Evolutionary conservation across 2,888 invertebrate species (phyloP).

Genomic region (Mystacides longicornis): DNA sequence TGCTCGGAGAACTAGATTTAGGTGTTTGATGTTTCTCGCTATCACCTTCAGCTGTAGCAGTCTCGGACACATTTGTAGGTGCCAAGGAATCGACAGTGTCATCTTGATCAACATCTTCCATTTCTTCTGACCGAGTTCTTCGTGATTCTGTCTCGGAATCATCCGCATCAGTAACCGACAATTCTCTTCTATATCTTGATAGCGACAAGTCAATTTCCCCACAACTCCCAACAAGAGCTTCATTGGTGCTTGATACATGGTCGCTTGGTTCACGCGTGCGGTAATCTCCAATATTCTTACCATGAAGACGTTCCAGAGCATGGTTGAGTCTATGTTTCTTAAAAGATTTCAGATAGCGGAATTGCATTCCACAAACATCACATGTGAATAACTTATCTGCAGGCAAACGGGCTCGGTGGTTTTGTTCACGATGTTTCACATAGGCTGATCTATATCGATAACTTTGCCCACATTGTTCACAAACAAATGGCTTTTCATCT

Average conservation of each 20-base stretch:
- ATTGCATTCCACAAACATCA: conserved; percentile 89
- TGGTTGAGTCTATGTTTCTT: conserved; percentile 85
- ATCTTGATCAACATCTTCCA: conserved; percentile 51
- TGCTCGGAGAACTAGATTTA: conserved; percentile 26
- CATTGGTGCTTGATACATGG: conserved; percentile 66
- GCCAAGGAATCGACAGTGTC: conserved; percentile 66
- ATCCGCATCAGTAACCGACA: conserved; percentile 42
- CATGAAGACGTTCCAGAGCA: conserved; percentile 74
- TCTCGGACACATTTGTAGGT: conserved; percentile 40
- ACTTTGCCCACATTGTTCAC: conserved; percentile 86
- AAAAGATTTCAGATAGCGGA: conserved; percentile 81
- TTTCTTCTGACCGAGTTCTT: conserved; percentile 31
- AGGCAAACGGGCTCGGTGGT: conserved; percentile 78
- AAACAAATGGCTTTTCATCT: conserved; percentile 84
- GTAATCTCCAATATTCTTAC: conserved; percentile 42
- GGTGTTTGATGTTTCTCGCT: conserved; percentile 29
- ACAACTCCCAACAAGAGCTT: conserved; percentile 49
- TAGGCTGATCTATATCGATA: conserved; percentile 82
- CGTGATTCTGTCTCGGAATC: conserved; percentile 34
- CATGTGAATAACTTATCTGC: conserved; percentile 87
- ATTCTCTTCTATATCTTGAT: conserved; percentile 40
- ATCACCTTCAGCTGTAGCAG: conserved; percentile 27
- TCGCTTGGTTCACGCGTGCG: conserved; percentile 46
- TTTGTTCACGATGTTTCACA: conserved; percentile 79
- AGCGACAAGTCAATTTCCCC: conserved; percentile 54